Evolutionary conservation across 2,113 vertebrate genomes (phyloP), one percentile per base, ranked within the genome.

Genomic region (Oxyura jamaicensis): DNA sequence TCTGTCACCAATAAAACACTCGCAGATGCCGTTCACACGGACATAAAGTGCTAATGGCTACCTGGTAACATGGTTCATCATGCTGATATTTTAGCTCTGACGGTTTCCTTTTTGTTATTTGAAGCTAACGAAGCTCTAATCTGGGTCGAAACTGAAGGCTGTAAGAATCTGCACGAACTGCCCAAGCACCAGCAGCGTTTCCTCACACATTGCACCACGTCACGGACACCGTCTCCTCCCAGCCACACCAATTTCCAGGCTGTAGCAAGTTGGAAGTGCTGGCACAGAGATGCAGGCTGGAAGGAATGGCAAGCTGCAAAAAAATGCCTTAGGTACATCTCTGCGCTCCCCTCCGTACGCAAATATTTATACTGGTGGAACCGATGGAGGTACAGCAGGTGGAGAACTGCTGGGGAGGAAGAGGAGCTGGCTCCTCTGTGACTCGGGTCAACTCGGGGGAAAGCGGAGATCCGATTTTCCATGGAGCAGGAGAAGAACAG

Each of bases 31-130:
- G 95, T 96, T 98, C 97, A 97, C 92, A 96, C 97, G 97, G 95
- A 97, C 95, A 97, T 96, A 95, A 98, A 98, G 97, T 97, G 97
- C 96, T 98, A 97, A 98, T 97, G 97, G 97, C 94, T 97, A 97
- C 97, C 97, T 98, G 97, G 97, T 98, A 98, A 97, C 96, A 83
- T 95, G 97, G 96, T 97, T 95, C 97, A 97, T 97, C 98, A 97
- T 41, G 96, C 93, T 95, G 96, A 94, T 97, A 98, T 96, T 98
- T 97, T 93, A 73, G 78, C 77, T 98, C 96, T 91, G 81, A 97
- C 95, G 96, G 96, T 90, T 97, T 90, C 79, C 72, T 95, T 97
- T 96, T 83, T 90, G 89, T 93, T 97, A 96, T 97, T 98, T 98
- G 92, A 97, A 98, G 6, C 88, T 95, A 96, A 97, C 74, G 59